These are phyloP conservation scores for Centruroides vittatus DNA, from an alignment of 1,140 invertebrate genomes.

Conservation along the genomic window DNA sequence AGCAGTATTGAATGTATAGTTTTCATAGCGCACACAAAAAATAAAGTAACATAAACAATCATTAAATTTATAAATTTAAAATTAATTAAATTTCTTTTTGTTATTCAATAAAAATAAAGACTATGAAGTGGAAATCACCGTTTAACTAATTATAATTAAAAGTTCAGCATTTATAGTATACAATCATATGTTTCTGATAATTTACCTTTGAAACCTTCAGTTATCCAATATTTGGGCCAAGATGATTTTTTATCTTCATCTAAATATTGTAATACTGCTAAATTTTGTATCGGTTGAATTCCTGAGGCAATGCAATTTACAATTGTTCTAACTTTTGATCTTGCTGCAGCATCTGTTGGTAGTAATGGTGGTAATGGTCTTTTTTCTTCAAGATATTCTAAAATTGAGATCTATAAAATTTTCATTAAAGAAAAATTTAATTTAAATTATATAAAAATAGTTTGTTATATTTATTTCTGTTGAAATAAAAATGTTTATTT, in stretches of 20 bases:
- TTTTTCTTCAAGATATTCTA: conserved; percentile 90
- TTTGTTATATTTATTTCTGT: too few species aligned
- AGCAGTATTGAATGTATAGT: too few species aligned
- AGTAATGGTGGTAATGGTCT: conserved; percentile 67
- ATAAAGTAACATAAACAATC: too few species aligned
- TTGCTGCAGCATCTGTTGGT: conserved; percentile 66
- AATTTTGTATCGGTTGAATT: conserved; percentile 91
- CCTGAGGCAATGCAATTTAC: conserved; percentile 75
- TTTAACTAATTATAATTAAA: too few species aligned
- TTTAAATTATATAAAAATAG: conserved; percentile 33
- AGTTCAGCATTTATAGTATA: too few species aligned
- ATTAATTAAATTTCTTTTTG: too few species aligned
- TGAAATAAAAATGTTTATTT: too few species aligned
- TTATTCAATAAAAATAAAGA: too few species aligned
- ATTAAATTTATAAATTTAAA: too few species aligned
- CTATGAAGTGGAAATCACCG: too few species aligned
- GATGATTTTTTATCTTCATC: conserved; percentile 34
- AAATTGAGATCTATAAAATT: conserved; percentile 53
- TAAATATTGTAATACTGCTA: conserved; percentile 53
- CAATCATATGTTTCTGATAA: neutral
- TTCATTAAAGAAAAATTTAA: conserved; percentile 35
- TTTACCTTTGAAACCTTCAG: conserved; percentile 48
- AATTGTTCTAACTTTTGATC: conserved; percentile 64
- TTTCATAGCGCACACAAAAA: too few species aligned
- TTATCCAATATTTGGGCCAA: conserved; percentile 88